Evolutionary conservation across 2,113 vertebrate species (phyloP).

Genomic region (Dicaeum eximium): DNA sequence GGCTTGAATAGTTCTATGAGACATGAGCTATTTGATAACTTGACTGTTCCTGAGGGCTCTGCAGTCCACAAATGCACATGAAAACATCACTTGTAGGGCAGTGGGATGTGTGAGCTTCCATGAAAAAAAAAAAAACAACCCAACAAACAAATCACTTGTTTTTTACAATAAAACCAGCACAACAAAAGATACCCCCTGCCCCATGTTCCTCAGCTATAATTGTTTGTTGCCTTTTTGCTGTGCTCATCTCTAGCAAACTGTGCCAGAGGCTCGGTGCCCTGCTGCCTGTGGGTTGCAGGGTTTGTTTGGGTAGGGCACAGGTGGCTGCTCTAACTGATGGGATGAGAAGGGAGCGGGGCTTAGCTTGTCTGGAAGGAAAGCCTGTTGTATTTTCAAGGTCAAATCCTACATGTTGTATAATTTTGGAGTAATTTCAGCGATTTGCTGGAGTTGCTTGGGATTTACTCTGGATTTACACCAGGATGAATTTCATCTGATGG

Average conservation of each 20-base stretch:
- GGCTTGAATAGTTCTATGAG: not conserved
- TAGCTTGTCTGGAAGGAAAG: not conserved
- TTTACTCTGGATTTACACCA: conserved; percentile 13
- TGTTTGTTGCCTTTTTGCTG: not conserved
- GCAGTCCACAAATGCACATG: not conserved
- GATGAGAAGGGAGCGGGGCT: not conserved
- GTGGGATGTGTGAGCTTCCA: not conserved
- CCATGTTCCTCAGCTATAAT: not conserved
- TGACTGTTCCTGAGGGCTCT: not conserved
- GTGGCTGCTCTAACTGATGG: not conserved
- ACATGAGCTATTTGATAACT: not conserved
- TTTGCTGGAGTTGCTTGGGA: not conserved
- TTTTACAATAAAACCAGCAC: not conserved
- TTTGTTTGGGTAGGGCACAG: not conserved
- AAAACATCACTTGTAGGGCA: accelerated
- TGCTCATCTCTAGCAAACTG: not conserved
- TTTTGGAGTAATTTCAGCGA: not conserved
- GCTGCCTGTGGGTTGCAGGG: not conserved
- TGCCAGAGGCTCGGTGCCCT: not conserved
- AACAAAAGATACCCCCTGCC: not conserved
- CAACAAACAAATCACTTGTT: not conserved
- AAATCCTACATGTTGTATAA: not conserved
- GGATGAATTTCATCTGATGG: not conserved
- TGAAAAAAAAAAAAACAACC: accelerated
- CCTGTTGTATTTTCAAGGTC: not conserved